Evolutionary conservation across 2,113 vertebrate genomes (phyloP), one percentile per base, ranked within the genome.

Genomic region (Hucho hucho): DNA sequence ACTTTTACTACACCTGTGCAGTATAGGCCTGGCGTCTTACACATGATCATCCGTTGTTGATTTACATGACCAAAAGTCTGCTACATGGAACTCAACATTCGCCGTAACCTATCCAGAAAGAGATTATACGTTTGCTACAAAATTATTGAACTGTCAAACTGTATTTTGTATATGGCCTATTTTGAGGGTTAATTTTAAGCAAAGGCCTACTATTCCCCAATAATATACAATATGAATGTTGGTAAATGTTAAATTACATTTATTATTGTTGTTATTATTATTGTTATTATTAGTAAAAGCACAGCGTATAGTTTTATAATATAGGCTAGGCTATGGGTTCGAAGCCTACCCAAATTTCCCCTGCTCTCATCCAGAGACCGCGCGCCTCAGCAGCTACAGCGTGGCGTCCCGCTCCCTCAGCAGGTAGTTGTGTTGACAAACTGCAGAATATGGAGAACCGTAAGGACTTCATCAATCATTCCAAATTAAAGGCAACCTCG

Each of bases 391-490:
- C 64, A 29, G 93, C 93, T 94, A 93, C 94, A 93, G 92, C 91
- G 90, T 80, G 94, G 94, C 94, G 93, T 92, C 94, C 91, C 6
- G 66, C 86, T 87, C 93, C 89, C 89, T 91, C 89, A 20, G 64
- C 26, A 90, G 92, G 91, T 93, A 90, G 92, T 91, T 93, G 87
- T 85, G 84, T 91, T 96, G 95, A 96, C 94, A 93, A 94, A 95
- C 92, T 93, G 95, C 95, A 96, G 95, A 67, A 87, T 92, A 88
- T 83, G 88, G 85, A 79, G 89, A 92, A 67, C 24, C 88, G 90
- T 89, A 88, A 88, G 91, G 93, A 93, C 92, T 85, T 91, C 95
- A 96, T 96, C 95, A 94, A 95, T 96, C 95, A 96, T 94, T 92
- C 92, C 93, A 95, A 95, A 95, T 95, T 94, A 95, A 93, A 93